These are phyloP conservation scores for Drosophila formosana DNA, from an alignment of 2,888 invertebrate species.

Conservation along the genomic window DNA sequence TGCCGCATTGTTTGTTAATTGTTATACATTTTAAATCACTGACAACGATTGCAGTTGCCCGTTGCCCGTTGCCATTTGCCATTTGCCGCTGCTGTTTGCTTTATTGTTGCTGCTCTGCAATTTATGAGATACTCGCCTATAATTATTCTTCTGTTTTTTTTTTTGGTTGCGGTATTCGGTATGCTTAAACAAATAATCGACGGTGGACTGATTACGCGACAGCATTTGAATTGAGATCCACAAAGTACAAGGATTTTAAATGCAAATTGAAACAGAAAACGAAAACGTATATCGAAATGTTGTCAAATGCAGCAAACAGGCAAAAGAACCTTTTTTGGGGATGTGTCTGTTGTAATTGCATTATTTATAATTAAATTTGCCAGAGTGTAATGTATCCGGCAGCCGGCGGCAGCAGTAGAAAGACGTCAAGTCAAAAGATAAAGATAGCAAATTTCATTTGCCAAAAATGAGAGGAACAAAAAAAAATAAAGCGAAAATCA, in stretches of 20 bases:
- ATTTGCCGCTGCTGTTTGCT: constrained; percentile 13
- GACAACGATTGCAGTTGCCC: constrained; percentile 50
- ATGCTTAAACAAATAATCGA: constrained; percentile 31
- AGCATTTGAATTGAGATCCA: constrained; percentile 12
- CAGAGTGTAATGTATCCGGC: constrained; percentile 36
- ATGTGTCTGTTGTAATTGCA: constrained; percentile 27
- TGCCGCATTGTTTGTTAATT: constrained; percentile 77
- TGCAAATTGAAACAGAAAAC: constrained; percentile 30
- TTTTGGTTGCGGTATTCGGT: background rate
- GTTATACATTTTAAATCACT: constrained; percentile 75
- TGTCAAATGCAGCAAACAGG: constrained; percentile 30
- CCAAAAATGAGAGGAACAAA: constrained; percentile 14
- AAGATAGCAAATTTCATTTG: constrained; percentile 52
- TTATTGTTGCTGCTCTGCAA: constrained; percentile 28
- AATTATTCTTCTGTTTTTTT: constrained; percentile 1
- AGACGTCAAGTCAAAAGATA: constrained; percentile 25
- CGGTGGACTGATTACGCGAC: constrained; percentile 12
- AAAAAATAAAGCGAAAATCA: constrained; percentile 48
- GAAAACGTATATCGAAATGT: constrained; percentile 12
- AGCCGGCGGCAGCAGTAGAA: constrained; percentile 9
- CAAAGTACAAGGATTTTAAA: constrained; percentile 33
- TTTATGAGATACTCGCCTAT: constrained; percentile 41
- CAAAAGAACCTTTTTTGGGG: constrained; percentile 4
- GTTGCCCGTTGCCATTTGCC: background rate
- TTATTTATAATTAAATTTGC: constrained; percentile 61